Base-by-base conservation (phyloP, 2,888 invertebrate species). In the Caenorhabditis afra region DNA sequence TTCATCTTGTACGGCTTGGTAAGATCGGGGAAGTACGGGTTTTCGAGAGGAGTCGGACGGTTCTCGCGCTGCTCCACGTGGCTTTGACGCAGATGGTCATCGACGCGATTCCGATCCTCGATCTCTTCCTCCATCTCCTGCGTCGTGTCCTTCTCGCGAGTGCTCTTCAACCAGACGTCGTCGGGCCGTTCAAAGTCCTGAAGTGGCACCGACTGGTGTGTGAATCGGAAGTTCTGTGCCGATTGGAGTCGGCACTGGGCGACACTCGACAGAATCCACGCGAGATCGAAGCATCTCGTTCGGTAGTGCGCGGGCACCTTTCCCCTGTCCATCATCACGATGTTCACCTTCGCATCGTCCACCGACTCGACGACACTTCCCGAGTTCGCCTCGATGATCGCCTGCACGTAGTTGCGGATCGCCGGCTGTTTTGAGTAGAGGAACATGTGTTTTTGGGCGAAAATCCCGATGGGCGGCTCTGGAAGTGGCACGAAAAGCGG, bases 401-500 rank as follows among this genome's bases (percentile, higher is more conserved):
- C 16, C 20, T 22, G 37, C 4, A 71, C 66, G 23, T 47, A 66
- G 0, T 47, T 16, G n/a, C 41, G 20, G 7, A 66, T 16, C 16
- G 35, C 8, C 2, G 23, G 7, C 8, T 4, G 7, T 8, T 3
- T 12, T 10, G n/a, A 23, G 22, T 37, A 22, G 1, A 78, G n/a
- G 29, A 45, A 49, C 16, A 78, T 61, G n/a, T 22, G 22, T n/a
- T 16, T 23, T 5, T 37, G 41, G 12, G 23, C 23, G 57, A 79
- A 73, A 22, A 73, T 39, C 5, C 39, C 50, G 0, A 47, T 35
- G 14, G 73, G 73, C 20, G 79, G 67, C 0, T 23, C 39, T 3
- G 79, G 79, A 16, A 79, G 58, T 12, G 79, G 79, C 0, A 79
- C 67, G 18, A 67, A 67, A 8, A 79, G 41, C 12, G 79, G 39